Conservation (phyloP, 1,140 invertebrate species). For the Sycobia sp. region DNA sequence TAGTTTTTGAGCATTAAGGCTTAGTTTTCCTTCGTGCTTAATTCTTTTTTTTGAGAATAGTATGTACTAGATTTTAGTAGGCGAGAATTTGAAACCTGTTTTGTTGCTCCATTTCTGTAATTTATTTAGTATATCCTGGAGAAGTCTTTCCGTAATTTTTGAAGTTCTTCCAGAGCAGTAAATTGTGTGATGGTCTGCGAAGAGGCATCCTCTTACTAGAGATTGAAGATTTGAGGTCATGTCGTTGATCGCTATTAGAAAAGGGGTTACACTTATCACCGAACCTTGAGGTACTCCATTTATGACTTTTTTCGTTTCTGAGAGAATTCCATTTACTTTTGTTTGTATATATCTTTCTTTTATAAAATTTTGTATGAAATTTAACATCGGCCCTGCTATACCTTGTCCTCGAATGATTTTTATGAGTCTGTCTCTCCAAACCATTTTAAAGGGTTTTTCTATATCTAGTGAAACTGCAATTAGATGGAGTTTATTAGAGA, state of each 20-base stretch:
- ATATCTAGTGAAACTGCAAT: too few species aligned
- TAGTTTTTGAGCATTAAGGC: neutral
- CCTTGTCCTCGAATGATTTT: too few species aligned
- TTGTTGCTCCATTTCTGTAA: neutral
- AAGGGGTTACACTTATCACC: neutral
- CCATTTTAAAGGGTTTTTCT: too few species aligned
- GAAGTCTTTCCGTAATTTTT: neutral
- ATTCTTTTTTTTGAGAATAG: too few species aligned
- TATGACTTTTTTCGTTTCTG: neutral
- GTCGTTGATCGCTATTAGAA: neutral
- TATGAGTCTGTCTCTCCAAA: too few species aligned
- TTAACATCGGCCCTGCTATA: too few species aligned
- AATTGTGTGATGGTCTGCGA: neutral
- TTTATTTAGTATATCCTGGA: neutral
- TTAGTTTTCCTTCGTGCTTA: neutral
- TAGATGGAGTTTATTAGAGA: too few species aligned
- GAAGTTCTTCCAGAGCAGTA: neutral
- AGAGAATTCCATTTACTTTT: neutral
- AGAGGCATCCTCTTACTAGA: neutral
- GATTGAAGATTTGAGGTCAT: neutral
- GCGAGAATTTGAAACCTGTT: neutral
- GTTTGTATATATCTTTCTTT: neutral
- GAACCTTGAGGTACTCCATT: neutral
- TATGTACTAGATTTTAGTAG: too few species aligned
- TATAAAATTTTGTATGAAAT: neutral